Evolutionary conservation across 2,888 invertebrate species (phyloP), one percentile per base, ranked within the genome.

Genomic region (Pseudococcus longispinus): DNA sequence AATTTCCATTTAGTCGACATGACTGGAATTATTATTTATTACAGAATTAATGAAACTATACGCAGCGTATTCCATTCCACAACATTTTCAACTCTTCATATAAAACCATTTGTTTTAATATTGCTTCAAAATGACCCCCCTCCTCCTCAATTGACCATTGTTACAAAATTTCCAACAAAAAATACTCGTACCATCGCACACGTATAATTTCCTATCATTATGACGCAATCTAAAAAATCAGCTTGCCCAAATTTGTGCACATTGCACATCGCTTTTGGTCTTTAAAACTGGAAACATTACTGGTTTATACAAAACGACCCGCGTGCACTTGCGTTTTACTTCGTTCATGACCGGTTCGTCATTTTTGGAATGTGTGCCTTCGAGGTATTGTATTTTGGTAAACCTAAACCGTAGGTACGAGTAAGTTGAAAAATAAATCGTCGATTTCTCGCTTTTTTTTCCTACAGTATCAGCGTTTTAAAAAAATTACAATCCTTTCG

Each of bases 311-410:
- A 37, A 29, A 70, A 60, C 2, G 23, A 8, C 23, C 60, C 60
- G 70, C 70, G 18, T 70, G n/a, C 29, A 70, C 18, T 29, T 70
- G 29, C 23, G 60, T 60, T 20, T 26, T 65, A 29, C 70, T 70
- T 70, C 15, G 70, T 70, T 70, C 70, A 70, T 70, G 70, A 70
- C 70, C 70, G 26, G 70, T 70, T 70, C 70, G 70, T 70, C 70
- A 70, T 70, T 70, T 70, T 70, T 70, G 70, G 70, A 70, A 70
- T 70, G 70, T 29, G 70, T 70, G 70, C 70, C 70, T 70, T 15
- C 70, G 18, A 70, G 70, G 70, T 70, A 70, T 70, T 6, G 70
- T 29, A 32, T 70, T 70, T 70, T 29, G 70, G 70, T 70, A 70
- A 70, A 70, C 15, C 29, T 70, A 70, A 70, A 70, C 15, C 29